phyloP scores from a whole-genome alignment of 2,888 invertebrate genomes.

The Entomobrya multifasciata region DNA sequence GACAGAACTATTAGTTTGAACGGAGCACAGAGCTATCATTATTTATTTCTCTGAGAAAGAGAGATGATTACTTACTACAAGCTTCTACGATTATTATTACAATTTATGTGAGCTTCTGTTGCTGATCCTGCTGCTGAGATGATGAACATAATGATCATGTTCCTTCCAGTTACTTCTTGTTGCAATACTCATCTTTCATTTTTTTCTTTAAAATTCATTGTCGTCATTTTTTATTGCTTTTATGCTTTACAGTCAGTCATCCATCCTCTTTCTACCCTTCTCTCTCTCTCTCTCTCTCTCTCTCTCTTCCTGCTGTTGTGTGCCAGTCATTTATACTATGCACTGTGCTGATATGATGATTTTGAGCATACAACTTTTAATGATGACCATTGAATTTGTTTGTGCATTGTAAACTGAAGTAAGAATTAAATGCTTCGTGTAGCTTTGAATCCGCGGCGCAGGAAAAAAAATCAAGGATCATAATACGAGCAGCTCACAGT shows the following conservation, averaged over 20 bases:
- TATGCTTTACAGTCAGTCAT: conserved; percentile 31
- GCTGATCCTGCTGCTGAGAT: neutral
- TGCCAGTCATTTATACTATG: no score
- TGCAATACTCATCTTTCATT: conserved; percentile 35
- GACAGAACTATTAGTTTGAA: conserved; percentile 80
- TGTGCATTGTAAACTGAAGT: no score
- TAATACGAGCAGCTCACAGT: no score
- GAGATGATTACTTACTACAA: conserved; percentile 30
- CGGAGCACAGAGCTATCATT: conserved; percentile 78
- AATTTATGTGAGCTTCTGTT: conserved; percentile 47
- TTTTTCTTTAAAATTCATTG: conserved; percentile 33
- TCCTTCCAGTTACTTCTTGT: conserved; percentile 45
- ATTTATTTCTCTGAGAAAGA: conserved; percentile 49
- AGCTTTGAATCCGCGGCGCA: no score
- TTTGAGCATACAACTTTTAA: no score
- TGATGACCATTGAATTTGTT: conserved; percentile 42
- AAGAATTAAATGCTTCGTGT: no score
- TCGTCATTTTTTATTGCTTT: conserved; percentile 26
- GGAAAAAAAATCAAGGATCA: no score
- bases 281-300: no score
- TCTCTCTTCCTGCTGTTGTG: no score
- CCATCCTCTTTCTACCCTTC: conserved; percentile 20
- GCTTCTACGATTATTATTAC: conserved; percentile 61
- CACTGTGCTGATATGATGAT: no score
- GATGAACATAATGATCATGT: conserved; percentile 21